Evolutionary conservation across 2,888 invertebrate genomes (phyloP), one percentile per base, ranked within the genome.

Genomic region (Omphaloscelis lunosa): DNA sequence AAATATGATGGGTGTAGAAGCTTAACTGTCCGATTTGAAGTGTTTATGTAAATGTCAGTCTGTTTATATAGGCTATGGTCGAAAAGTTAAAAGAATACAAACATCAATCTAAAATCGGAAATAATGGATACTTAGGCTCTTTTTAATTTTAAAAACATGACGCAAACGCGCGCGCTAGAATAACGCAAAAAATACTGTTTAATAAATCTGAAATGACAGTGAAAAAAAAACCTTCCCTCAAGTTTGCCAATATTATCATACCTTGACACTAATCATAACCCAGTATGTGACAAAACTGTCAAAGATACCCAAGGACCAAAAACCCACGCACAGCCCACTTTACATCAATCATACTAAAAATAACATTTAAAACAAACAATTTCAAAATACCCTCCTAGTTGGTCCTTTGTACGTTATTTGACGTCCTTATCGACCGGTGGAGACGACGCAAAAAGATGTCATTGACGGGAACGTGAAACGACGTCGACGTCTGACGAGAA

Each of bases 371-470:
- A 88, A 88, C 84, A 86, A 83, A 84, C 81, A 86, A 80, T 88
- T 80, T 73, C 66, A 80, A 62, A 80, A 85, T 80, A 75, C 67
- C 53, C 48, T 75, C 68, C 72, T 63, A 70, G 41, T 58, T 56
- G 58, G 81, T 77, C 80, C 71, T 88, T 87, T 87, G 85, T 85
- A 70, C 80, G 51, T 53, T 86, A 77, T 86, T 87, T 91, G 92
- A 91, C 87, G 86, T 88, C 80, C 89, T 87, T 91, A 91, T 91
- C 89, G 91, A 91, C 87, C 88, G 84, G 80, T 82, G 82, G 87
- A 85, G 84, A 84, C 80, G 87, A 83, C 84, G 83, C 77, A 85
- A 85, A 88, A 88, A 88, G 87, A 84, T 84, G 72, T 75, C 75
- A 58, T 66, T 72, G 81, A 76, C 79, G 75, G 79, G 45, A 65